These are phyloP conservation scores for Cheirogaleus medius DNA, from an alignment of 2,113 vertebrate species.

Conservation along the genomic window DNA sequence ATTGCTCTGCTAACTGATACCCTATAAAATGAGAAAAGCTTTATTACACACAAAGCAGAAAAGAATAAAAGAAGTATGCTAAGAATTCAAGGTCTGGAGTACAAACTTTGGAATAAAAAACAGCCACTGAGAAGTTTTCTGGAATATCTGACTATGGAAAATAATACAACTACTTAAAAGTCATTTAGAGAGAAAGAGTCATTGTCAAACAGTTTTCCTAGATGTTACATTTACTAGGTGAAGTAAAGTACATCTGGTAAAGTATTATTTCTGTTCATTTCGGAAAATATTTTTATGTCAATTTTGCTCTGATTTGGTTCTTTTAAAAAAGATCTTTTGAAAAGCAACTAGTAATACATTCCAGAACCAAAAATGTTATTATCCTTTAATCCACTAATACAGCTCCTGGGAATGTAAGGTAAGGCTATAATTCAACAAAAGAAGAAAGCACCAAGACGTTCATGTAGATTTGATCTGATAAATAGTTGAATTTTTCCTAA, in stretches of 20 bases:
- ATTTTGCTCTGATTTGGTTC: neutral
- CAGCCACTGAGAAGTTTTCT: neutral
- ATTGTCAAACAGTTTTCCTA: neutral
- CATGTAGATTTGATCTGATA: neutral
- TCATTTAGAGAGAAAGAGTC: neutral
- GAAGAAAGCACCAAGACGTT: neutral
- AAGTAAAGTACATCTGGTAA: neutral
- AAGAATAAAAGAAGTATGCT: neutral
- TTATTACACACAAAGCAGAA: constrained; percentile 2
- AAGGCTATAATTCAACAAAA: constrained; percentile 1
- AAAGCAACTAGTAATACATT: neutral
- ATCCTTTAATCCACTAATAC: neutral
- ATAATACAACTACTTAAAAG: neutral
- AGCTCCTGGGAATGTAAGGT: neutral
- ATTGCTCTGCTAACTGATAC: constrained; percentile 99
- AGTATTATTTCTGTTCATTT: neutral
- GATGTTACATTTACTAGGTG: neutral
- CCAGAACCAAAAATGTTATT: neutral
- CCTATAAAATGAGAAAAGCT: constrained; percentile 82
- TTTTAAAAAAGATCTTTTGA: constrained; percentile 5
- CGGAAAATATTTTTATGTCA: neutral
- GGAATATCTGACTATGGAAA: constrained; percentile 32
- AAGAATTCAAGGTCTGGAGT: neutral
- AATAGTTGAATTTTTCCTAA: neutral
- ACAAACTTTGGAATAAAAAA: constrained; percentile 36